phyloP scores from a whole-genome alignment of 2,113 vertebrate genomes.

The Pardalotus punctatus region DNA sequence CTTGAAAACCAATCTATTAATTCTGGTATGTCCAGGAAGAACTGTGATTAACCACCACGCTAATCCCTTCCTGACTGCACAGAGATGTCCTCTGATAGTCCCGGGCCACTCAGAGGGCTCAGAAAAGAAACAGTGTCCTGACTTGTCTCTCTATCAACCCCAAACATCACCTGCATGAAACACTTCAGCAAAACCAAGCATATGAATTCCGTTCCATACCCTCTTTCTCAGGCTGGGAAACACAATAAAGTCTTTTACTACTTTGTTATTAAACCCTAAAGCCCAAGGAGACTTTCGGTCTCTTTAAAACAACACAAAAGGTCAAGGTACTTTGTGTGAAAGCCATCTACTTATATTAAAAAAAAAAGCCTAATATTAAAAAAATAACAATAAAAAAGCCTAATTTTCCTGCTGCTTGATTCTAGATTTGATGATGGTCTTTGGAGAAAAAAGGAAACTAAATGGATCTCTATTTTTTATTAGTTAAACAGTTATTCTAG shows the following conservation, averaged over 20 bases:
- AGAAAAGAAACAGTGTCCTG: neutral
- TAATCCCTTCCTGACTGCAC: neutral
- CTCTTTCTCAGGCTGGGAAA: neutral
- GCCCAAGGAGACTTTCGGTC: neutral
- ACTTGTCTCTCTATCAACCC: neutral
- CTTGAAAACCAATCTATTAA: neutral
- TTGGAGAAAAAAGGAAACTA: neutral
- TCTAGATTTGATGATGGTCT: neutral
- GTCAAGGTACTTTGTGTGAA: neutral
- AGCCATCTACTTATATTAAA: neutral
- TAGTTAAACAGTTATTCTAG: neutral
- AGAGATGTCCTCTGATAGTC: neutral
- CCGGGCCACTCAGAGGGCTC: neutral
- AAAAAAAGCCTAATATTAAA: neutral
- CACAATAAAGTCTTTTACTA: neutral
- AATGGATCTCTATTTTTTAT: neutral
- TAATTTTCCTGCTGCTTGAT: neutral
- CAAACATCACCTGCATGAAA: neutral
- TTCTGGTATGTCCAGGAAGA: neutral
- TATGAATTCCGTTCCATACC: neutral
- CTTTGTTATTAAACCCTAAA: neutral
- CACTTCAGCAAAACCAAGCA: neutral
- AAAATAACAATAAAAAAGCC: neutral
- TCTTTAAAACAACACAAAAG: neutral
- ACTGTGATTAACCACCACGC: neutral